Evolutionary conservation across 2,888 invertebrate species (phyloP), one percentile per base, ranked within the genome.

Genomic region (Phrixothrix hirtus): DNA sequence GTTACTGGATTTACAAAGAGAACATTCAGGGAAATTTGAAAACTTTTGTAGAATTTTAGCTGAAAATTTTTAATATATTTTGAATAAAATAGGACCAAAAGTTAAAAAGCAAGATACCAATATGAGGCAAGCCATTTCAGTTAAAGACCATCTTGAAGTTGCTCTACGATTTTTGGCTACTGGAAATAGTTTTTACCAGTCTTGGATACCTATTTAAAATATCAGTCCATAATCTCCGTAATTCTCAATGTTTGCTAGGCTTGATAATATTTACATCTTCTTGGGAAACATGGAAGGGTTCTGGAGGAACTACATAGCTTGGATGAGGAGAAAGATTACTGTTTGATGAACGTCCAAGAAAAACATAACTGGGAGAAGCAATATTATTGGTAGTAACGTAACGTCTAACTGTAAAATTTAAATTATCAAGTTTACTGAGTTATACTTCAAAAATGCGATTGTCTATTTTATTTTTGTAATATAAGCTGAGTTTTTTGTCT

Each of bases 181-280:
- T 29, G 61, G 58, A 32, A 56, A 63, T 47, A 59, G 58, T 34
- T 59, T 49, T 35, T n/a, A 49, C 51, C 43, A 62, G 61, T 53
- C 44, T 64, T 27, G 51, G 55, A 26, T 63, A 61, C 43, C 36
- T 61, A 48, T 64, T 60, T 37, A 63, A 63, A 57, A 38, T 63
- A 39, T 49, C 55, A 60, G 36, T 36, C 55, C 1, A 54, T 60
- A 38, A 48, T 39, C 32, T 47, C 27, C 17, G 55, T 54, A 43
- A 45, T 58, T 15, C 39, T 38, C 35, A 53, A 60, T 51, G 58
- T 59, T 39, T 62, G 59, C 44, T 16, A 39, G 34, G 58, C 59
- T 31, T 48, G n/a, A n/a, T n/a, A n/a, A n/a, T n/a, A n/a, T n/a
- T n/a, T n/a, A n/a, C n/a, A n/a, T n/a, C n/a, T n/a, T n/a, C n/a